These are phyloP conservation scores for Myopa tessellatipennis DNA, from an alignment of 2,888 invertebrate species.

Conservation along the genomic window DNA sequence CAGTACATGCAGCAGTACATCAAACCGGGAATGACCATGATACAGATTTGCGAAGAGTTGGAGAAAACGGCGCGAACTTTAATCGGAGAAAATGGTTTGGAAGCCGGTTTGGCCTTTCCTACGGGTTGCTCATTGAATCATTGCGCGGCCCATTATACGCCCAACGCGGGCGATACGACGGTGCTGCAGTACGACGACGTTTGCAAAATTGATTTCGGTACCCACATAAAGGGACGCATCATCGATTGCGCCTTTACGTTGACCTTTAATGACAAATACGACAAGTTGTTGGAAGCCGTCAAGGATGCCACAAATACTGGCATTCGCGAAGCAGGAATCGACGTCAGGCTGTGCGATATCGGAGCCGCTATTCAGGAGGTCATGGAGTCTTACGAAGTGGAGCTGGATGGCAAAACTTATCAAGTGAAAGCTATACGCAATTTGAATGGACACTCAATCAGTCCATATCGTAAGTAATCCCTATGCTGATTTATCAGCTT, in stretches of 20 bases:
- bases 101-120: slow-evolving; percentile 95
- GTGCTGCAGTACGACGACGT: slow-evolving; percentile 96
- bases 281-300: slow-evolving; percentile 93
- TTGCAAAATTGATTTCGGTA: slow-evolving; percentile 98
- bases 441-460: slow-evolving; percentile 99
- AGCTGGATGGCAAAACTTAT: slow-evolving; percentile 95
- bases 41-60: slow-evolving; percentile 96
- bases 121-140: slow-evolving; percentile 99
- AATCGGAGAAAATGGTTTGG: slow-evolving; percentile 94
- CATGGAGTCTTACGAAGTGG: slow-evolving; percentile 99
- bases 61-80: slow-evolving; percentile 91
- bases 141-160: slow-evolving; percentile 99
- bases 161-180: slow-evolving; percentile 97
- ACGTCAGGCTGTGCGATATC: slow-evolving; percentile 96
- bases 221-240: slow-evolving; percentile 97
- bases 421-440: slow-evolving; percentile 98
- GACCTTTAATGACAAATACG: slow-evolving; percentile 96
- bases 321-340: slow-evolving; percentile 94
- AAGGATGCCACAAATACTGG: slow-evolving; percentile 99
- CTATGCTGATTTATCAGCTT: slow-evolving; percentile 34
- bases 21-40: slow-evolving; percentile 99
- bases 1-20: slow-evolving; percentile 87
- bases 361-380: slow-evolving; percentile 98
- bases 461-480: slow-evolving; percentile 86
- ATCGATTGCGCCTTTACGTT: slow-evolving; percentile 99